These are phyloP conservation scores for Peucedramus taeniatus DNA, from an alignment of 2,113 vertebrate species.

Conservation along the genomic window DNA sequence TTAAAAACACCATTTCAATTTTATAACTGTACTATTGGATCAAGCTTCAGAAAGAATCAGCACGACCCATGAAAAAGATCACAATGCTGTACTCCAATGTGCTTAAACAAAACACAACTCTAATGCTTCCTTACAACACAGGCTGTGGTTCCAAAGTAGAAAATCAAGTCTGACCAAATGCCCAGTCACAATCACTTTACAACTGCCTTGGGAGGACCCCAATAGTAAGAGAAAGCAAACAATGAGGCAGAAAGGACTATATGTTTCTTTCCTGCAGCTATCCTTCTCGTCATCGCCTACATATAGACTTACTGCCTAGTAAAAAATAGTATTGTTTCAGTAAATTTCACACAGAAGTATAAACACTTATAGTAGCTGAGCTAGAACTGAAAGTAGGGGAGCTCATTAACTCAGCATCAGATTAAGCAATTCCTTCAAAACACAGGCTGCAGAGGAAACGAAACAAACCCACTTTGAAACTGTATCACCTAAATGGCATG, in stretches of 20 bases:
- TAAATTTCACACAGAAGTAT: not conserved
- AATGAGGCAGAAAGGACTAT: not conserved
- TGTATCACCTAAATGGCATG: not conserved
- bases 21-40: not conserved
- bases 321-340: not conserved
- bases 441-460: not conserved
- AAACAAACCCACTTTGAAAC: not conserved
- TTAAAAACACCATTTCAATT: not conserved
- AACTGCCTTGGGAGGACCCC: not conserved
- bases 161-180: not conserved
- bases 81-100: rapidly evolving
- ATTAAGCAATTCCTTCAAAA: not conserved
- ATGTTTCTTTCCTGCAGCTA: not conserved
- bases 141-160: not conserved
- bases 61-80: not conserved
- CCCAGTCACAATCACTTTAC: not conserved
- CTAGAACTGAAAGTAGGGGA: not conserved
- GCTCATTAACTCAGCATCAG: not conserved
- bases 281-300: not conserved
- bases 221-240: not conserved
- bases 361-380: not conserved
- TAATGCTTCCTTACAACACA: not conserved
- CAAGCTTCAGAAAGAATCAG: not conserved
- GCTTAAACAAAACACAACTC: not conserved
- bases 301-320: not conserved